Conservation (phyloP, 2,113 vertebrate species). For the Cinclus cinclus region DNA sequence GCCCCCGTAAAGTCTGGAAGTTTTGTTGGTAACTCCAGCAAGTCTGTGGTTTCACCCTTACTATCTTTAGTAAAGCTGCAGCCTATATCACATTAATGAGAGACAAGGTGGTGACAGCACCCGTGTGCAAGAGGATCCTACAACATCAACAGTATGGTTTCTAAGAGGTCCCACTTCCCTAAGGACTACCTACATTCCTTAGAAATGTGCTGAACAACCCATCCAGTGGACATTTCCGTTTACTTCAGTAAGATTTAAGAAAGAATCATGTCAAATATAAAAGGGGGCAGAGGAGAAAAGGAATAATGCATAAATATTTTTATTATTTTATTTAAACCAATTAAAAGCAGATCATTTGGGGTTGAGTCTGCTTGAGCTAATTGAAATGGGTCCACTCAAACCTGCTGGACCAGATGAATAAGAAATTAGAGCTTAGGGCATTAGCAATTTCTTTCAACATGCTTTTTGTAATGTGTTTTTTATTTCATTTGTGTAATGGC, state of each 20-base stretch:
- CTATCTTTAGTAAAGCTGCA: background rate
- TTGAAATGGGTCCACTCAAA: background rate
- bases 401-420: background rate
- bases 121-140: background rate
- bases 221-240: background rate
- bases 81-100: background rate
- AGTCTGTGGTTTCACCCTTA: background rate
- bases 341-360: background rate
- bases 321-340: background rate
- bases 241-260: background rate
- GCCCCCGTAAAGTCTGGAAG: background rate
- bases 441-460: background rate
- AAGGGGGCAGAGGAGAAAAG: background rate
- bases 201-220: background rate
- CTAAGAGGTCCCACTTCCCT: background rate
- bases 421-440: background rate
- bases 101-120: background rate
- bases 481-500: background rate
- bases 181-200: background rate
- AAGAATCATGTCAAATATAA: background rate
- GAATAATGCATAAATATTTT: background rate
- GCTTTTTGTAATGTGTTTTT: background rate
- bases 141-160: background rate
- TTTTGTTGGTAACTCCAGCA: background rate
- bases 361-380: background rate